Base-by-base conservation (phyloP, 2,888 invertebrate genomes). In the Rhodophaea formosa region DNA sequence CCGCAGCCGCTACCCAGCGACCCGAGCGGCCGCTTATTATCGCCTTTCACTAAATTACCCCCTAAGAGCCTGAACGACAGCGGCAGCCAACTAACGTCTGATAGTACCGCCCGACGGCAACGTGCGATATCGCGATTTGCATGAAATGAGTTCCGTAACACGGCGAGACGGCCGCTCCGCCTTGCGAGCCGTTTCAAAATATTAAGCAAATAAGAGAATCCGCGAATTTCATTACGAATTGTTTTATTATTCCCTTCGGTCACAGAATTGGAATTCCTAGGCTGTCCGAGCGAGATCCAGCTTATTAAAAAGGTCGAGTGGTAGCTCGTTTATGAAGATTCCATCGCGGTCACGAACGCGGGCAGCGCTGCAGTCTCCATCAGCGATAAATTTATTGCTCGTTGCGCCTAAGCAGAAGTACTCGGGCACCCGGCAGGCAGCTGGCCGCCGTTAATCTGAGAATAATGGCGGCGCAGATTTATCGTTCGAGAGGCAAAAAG, bases 351-450 rank as follows among this genome's bases (percentile, higher is more conserved):
- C 70, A 71, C 68, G 69, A 70, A 56, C 66, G 60, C 58, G 44
- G 59, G 55, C 46, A 39, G 56, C 42, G 64, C 62, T 58, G 64
- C 61, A 60, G 59, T 59, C 56, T 49, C 63, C 57, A 61, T 62
- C 63, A 56, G 69, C 74, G 73, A 79, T 82, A 80, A 80, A 82
- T 81, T 80, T 77, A 79, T 82, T 75, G 75, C 70, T 68, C 69
- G 66, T 65, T 68, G 67, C 66, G 68, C 72, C 70, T 70, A 70
- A 77, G 77, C 77, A 79, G 81, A 80, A 84, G 79, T 76, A 80
- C 72, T 70, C 74, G 67, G 64, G 64, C 71, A 67, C 56, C 55
- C 56, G 47, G 42, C 56, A 69, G 59, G 59, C 75, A 74, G 76
- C 77, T 72, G 75, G 70, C 70, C 69, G 75, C 76, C 64, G 62